These are phyloP conservation scores for Dromococcyx pavoninus DNA, from an alignment of 2,797 vertebrate genomes.

Conservation along the genomic window DNA sequence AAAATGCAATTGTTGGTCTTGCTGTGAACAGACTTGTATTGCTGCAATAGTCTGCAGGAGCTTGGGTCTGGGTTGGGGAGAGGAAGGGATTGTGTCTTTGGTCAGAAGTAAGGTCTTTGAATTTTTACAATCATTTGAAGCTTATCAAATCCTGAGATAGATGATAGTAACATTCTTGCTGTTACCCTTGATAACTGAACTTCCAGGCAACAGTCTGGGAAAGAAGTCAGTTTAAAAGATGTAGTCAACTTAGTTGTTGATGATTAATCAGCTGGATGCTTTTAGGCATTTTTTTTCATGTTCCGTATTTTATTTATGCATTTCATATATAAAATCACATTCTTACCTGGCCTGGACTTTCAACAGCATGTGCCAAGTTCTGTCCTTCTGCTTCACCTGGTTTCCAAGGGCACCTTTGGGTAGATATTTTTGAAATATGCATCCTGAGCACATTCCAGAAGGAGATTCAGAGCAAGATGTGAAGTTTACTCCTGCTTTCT, in stretches of 20 bases:
- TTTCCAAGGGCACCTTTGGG: neutral
- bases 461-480: neutral
- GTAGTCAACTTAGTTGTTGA: neutral
- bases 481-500: neutral
- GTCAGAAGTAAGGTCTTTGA: neutral
- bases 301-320: neutral
- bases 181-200: neutral
- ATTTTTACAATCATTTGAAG: neutral
- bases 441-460: neutral
- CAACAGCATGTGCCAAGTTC: neutral
- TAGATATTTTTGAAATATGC: conserved; percentile 21
- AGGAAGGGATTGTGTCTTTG: neutral
- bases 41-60: neutral
- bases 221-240: neutral
- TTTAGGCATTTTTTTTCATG: neutral
- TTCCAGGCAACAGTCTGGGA: neutral
- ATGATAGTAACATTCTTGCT: neutral
- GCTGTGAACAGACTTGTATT: neutral
- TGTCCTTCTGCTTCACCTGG: neutral
- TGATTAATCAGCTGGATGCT: neutral
- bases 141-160: neutral
- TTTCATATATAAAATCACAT: neutral
- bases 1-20: neutral
- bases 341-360: neutral
- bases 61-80: neutral